Evolutionary conservation across 2,797 vertebrate genomes (phyloP), one percentile per base, ranked within the genome.

Genomic region (Cynopterus sphinx): DNA sequence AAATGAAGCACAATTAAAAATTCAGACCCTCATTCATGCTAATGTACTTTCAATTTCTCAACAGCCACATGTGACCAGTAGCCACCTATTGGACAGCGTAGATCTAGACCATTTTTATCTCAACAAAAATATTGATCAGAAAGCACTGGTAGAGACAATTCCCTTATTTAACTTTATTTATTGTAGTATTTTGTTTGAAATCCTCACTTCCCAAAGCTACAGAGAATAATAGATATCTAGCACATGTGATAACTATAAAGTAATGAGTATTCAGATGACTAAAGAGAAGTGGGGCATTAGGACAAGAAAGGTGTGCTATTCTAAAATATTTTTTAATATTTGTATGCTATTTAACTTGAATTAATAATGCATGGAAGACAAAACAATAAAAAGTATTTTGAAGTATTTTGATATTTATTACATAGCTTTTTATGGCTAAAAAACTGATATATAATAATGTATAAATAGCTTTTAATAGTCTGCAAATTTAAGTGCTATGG

Each of bases 341-440:
- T 61, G 5, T 53, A 24, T 92, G 51, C 9, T 85, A 17, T 70
- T 92, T 93, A 83, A 57, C 79, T 90, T 87, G 24, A 94, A 65
- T 74, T 49, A 70, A 49, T 75, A 87, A 67, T n/a, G 49, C 3
- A 33, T 78, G 17, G 67, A 90, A 94, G 67, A 16, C 10, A 59
- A 16, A 49, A 63, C 15, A 4, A 16, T 41, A 17, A 68, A 94
- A 41, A 78, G 5, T 22, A 21, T 11, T 17, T 55, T 41, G 39
- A 78, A 78, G 7, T 79, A 68, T 73, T 85, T 88, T 88, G 28
- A 36, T 78, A 63, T 92, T 77, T 57, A 31, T 24, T 61, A 2
- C 22, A 71, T 74, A 91, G 19, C 10, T 39, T 89, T 84, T 91
- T 65, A 49, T 43, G 16, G 2, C 59, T 51, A 93, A 96, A 55